Evolutionary conservation across 92 coral and sea anemone species (phyloP), one percentile per base, ranked within the genome.

Genomic region (Meandrina meandrites): DNA sequence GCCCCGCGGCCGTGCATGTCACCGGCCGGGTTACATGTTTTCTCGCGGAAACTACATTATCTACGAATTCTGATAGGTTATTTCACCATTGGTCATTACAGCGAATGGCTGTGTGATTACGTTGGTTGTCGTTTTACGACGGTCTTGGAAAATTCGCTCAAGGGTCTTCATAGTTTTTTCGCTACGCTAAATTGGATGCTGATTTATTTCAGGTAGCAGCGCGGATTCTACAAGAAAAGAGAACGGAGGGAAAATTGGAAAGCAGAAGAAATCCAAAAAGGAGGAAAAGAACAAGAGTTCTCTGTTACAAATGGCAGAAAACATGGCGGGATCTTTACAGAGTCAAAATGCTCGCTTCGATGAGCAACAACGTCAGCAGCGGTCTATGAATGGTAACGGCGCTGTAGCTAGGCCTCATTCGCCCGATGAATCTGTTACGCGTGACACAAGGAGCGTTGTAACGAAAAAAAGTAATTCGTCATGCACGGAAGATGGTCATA

Each of bases 301-400:
- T 12, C 4, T 22, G 16, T 66, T 57, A 2, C 83, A 60, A 62
- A 60, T 85, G 68, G 83, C 82, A 2, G 88, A 64, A 76, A 77
- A 19, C 76, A 42, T 45, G 57, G 75, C 82, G 13, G 14, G 57
- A 31, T 78, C 88, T 7, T 32, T 85, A 9, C 82, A 76, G 24
- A 48, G 13, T 6, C 81, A 76, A 3, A 85, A 85, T 27, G 66
- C 48, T 45, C 88, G 18, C 21, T 60, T 85, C 47, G 89, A 80
- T 47, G 73, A 69, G 53, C 89, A 86, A 24, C 89, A 86, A 70
- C 84, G 77, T n/a, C 85, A 54, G 45, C 85, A 53, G 40, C 71
- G 79, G 0, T 79, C 37, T 24, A 10, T 32, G 19, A 79, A 67
- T 8, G 14, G 51, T 60, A 19, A 60, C 67, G 70, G 58, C 36